phyloP scores from a whole-genome alignment of 2,113 vertebrate species.

The Synchiropus splendidus region DNA sequence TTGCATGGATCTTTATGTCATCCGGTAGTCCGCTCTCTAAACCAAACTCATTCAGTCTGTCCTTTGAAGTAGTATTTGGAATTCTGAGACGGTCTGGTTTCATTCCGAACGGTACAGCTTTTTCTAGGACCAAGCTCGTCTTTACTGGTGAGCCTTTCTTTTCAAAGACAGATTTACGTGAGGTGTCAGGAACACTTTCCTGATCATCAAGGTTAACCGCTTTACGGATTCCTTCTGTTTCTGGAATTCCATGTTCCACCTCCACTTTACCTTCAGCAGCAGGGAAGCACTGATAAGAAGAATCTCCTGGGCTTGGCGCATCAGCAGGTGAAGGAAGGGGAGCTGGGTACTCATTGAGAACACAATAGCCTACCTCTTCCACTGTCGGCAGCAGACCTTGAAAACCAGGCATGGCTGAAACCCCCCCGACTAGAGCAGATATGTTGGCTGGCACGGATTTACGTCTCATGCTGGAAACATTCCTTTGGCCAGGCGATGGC shows the following conservation, averaged over 20 bases:
- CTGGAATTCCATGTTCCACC: slow-evolving; percentile 4
- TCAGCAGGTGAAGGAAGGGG: slow-evolving; percentile 62
- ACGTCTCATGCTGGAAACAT: slow-evolving; percentile 36
- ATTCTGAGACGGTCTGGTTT: slow-evolving; percentile 58
- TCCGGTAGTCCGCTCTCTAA: slow-evolving; percentile 48
- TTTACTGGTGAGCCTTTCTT: slow-evolving; percentile 42
- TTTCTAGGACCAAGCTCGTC: slow-evolving; percentile 41
- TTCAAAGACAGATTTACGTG: slow-evolving; percentile 21
- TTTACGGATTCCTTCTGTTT: slow-evolving; percentile 13
- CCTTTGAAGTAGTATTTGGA: slow-evolving; percentile 43
- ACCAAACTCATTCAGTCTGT: slow-evolving; percentile 46
- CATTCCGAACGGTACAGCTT: slow-evolving; percentile 41
- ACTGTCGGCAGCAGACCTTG: slow-evolving; percentile 14
- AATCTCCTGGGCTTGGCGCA: slow-evolving; percentile 39
- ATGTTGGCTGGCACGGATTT: slow-evolving; percentile 46
- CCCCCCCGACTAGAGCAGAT: slow-evolving; percentile 32
- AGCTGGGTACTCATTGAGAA: slow-evolving; percentile 47
- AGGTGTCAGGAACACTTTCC: too few relatives aligned
- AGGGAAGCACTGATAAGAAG: slow-evolving; percentile 34
- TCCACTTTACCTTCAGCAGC: slow-evolving; percentile 27
- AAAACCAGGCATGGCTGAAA: slow-evolving; percentile 40
- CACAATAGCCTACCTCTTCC: slow-evolving; percentile 51
- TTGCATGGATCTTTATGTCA: slow-evolving; percentile 53
- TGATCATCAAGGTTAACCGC: slow-evolving; percentile 6
- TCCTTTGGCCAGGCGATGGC: slow-evolving; percentile 25